Percentiles rank a stretch among this genome's conserved stretches.
Conservation (phyloP, 2,113 vertebrate species). For the Ceyx margarethae region DNA sequence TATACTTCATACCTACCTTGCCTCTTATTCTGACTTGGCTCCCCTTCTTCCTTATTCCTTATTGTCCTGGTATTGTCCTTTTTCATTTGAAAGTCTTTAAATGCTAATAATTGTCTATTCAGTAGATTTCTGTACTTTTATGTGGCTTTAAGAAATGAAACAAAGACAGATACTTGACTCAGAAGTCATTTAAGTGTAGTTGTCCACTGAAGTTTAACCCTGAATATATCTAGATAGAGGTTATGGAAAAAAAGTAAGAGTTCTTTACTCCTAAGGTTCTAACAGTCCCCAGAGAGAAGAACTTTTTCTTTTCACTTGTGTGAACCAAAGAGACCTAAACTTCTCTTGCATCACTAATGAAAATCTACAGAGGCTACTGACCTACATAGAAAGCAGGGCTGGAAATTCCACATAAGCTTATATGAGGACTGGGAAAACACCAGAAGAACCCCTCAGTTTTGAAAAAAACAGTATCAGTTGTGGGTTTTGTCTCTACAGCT, state of each 20-base stretch:
- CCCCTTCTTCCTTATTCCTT: too few relatives aligned
- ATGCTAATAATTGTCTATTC: too few relatives aligned
- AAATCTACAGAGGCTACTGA: not conserved
- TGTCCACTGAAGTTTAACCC: not conserved
- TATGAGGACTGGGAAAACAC: not conserved
- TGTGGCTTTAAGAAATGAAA: not conserved
- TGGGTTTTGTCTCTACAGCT: not conserved
- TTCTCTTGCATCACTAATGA: not conserved
- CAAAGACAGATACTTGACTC: not conserved
- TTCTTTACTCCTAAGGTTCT: not conserved
- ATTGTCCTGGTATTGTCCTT: too few relatives aligned
- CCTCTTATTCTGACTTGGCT: too few relatives aligned
- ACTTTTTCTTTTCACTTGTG: not conserved
- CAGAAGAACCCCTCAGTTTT: not conserved
- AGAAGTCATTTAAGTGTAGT: not conserved
- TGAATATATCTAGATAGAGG: not conserved
- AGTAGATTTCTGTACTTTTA: too few relatives aligned
- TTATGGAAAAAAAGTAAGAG: not conserved
- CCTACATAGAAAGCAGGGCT: accelerated
- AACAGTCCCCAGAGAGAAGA: not conserved
- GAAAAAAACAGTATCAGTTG: not conserved
- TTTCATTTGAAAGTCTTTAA: too few relatives aligned
- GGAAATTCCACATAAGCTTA: not conserved
- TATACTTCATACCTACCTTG: too few relatives aligned
- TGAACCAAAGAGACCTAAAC: not conserved